Base-by-base conservation (phyloP, 2,888 invertebrate genomes). In the Byasa hedistus region DNA sequence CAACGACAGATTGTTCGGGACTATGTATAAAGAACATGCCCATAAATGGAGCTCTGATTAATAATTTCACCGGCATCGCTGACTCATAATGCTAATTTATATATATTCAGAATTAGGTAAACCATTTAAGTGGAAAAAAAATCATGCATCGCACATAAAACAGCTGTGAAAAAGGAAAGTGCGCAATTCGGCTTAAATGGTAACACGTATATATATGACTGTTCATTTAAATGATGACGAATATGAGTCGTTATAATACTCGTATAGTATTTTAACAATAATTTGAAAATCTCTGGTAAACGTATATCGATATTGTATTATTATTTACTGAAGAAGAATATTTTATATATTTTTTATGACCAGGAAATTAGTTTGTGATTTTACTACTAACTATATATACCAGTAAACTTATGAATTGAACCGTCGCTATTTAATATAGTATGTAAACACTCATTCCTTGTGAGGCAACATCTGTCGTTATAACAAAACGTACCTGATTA, bases 401-500 rank as follows among this genome's bases (percentile, higher is more conserved):
- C n/a, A n/a, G n/a, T n/a, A n/a, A n/a, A n/a, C n/a, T n/a, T n/a
- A n/a, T 39, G 12, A 39, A 39, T 39, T 10, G 12, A 39, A 39
- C 10, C 12, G 2, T 10, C 39, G 17, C 27, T 27, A 7, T 27
- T 15, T 17, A 39, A 39, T 10, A 39, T 17, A 17, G 10, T 39
- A 39, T 17, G 2, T 15, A 39, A 39, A 10, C 12, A 10, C 12
- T 36, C 4, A 10, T 15, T 15, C 3, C 39, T 12, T 39, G 2
- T 3, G 39, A 58, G 21, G 5, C 36, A 51, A 21, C 57, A 51
- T 15, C 23, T n/a, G 60, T 32, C 17, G 48, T n/a, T 19, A 52
- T 44, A 56, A 57, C 23, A 63, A 55, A 32, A 23, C 17, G 57
- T 89, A 93, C 93, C 79, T 92, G 92, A 82, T 86, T 84, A 71